These are phyloP conservation scores for Lanius ludovicianus DNA, from an alignment of 2,113 vertebrate genomes.

Conservation along the genomic window DNA sequence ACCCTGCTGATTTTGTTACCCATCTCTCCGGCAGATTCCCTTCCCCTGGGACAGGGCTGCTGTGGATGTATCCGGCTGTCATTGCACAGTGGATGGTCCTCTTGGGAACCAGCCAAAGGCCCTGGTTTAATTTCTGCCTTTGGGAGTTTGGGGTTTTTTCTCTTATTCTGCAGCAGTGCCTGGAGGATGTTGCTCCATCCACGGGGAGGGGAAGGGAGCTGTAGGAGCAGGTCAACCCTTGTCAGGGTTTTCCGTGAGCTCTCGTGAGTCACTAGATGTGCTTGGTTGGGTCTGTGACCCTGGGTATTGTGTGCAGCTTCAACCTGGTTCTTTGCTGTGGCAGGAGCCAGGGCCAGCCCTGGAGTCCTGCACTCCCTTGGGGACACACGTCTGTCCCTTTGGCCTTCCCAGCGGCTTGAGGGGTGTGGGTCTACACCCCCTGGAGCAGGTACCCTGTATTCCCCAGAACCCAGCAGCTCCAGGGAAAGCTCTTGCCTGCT, in stretches of 20 bases:
- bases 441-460: not conserved
- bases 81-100: not conserved
- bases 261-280: rapidly evolving
- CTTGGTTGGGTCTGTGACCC: rapidly evolving
- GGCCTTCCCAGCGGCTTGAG: not conserved
- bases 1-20: not conserved
- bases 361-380: not conserved
- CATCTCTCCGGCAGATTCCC: not conserved
- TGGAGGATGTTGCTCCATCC: rapidly evolving
- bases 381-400: not conserved
- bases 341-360: not conserved
- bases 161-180: rapidly evolving
- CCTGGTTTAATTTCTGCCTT: not conserved
- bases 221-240: not conserved
- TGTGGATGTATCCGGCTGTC: not conserved
- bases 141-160: not conserved
- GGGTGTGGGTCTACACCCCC: rapidly evolving
- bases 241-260: not conserved
- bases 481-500: not conserved
- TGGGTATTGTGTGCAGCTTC: not conserved
- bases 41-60: not conserved
- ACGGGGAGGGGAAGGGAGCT: not conserved
- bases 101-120: not conserved
- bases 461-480: not conserved
- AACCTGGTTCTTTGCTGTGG: rapidly evolving